Evolutionary conservation across 2,888 invertebrate genomes (phyloP).

Genomic region (Troides aeacus): DNA sequence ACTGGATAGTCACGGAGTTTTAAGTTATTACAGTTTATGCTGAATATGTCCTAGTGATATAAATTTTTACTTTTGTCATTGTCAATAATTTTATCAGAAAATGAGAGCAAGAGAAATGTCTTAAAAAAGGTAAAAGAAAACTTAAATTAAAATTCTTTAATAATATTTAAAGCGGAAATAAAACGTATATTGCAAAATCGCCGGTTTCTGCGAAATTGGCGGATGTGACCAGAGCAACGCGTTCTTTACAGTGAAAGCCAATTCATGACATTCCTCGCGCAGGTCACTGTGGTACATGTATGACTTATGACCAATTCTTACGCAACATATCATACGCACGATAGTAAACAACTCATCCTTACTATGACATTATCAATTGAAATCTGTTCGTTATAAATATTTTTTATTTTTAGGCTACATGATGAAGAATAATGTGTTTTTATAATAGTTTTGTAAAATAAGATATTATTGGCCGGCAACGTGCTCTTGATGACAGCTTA

Average conservation of each 20-base stretch:
- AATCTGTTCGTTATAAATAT: too few species aligned
- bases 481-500: too few species aligned
- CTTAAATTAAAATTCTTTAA: too few species aligned
- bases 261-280: slow-evolving; percentile 18
- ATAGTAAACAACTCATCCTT: slow-evolving; percentile 15
- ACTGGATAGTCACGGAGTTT: too few species aligned
- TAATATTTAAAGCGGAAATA: slow-evolving; percentile 10
- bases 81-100: too few species aligned
- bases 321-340: slow-evolving; percentile 8
- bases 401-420: too few species aligned
- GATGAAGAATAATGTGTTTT: too few species aligned
- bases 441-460: too few species aligned
- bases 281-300: slow-evolving; percentile 3
- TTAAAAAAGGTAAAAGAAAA: background rate
- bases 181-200: slow-evolving; percentile 6
- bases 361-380: background rate
- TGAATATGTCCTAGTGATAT: too few species aligned
- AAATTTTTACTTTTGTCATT: too few species aligned
- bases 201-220: slow-evolving; percentile 15
- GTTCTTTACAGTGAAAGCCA: slow-evolving; percentile 18
- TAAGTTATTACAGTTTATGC: too few species aligned
- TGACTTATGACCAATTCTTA: slow-evolving; percentile 17
- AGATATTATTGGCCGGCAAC: too few species aligned
- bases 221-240: slow-evolving; percentile 16
- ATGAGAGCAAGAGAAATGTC: background rate